Conservation (phyloP, 1,140 invertebrate species). For the Paraescarpia echinospica region DNA sequence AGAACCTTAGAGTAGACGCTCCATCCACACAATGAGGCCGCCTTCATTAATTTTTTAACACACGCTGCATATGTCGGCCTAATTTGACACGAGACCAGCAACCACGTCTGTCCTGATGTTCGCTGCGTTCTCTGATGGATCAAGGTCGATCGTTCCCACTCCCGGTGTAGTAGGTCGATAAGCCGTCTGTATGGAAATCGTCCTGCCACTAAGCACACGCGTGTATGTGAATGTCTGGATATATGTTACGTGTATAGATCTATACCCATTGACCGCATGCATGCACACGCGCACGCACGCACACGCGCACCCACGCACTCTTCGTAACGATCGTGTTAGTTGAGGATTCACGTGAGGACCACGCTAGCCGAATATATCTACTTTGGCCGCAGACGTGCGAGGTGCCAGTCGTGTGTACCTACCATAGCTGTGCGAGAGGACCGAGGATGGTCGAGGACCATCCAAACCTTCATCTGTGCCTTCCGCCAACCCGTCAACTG, state of each 20-base stretch:
- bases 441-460: slow-evolving; percentile 26
- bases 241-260: no score
- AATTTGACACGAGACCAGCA: neutral
- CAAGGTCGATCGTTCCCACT: neutral
- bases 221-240: no score
- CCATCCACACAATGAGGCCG: neutral
- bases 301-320: no score
- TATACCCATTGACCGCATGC: no score
- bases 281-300: no score
- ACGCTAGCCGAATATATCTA: neutral
- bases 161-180: neutral
- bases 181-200: neutral
- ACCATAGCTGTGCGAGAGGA: slow-evolving; percentile 26
- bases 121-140: neutral
- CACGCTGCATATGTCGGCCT: neutral
- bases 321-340: no score
- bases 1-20: neutral
- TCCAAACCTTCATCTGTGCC: slow-evolving; percentile 25
- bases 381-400: no score
- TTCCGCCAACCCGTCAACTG: slow-evolving; percentile 18
- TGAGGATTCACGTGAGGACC: neutral
- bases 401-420: no score
- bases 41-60: neutral
- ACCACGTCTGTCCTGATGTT: neutral
- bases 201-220: neutral